Percentiles rank a stretch among this genome's conserved stretches.
phyloP scores from a whole-genome alignment of 2,888 invertebrate species.

The Allygus modestus region DNA sequence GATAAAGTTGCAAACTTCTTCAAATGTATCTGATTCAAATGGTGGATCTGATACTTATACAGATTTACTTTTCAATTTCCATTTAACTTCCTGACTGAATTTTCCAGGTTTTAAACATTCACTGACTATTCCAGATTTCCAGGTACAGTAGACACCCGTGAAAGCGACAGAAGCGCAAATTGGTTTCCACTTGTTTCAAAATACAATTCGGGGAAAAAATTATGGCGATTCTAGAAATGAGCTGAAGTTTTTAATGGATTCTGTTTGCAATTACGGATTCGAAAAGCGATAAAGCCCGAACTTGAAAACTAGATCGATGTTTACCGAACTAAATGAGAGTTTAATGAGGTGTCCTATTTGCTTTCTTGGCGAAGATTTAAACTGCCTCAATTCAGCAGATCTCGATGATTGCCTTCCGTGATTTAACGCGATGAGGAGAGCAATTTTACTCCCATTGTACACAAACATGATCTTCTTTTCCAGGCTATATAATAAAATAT shows the following conservation, averaged over 20 bases:
- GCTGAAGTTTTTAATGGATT: constrained; percentile 21
- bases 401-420: neutral
- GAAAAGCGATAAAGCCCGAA: constrained; percentile 31
- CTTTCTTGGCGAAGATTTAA: constrained; percentile 21
- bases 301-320: constrained; percentile 18
- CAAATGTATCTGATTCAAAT: no score
- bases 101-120: no score
- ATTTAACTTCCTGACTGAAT: no score
- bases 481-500: no score
- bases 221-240: neutral
- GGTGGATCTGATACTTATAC: no score
- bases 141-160: no score
- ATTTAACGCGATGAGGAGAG: neutral
- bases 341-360: constrained; percentile 31
- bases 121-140: no score
- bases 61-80: no score
- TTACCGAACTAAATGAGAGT: constrained; percentile 38
- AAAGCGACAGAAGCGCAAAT: neutral
- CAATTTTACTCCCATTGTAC: no score
- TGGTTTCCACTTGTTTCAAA: neutral
- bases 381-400: neutral
- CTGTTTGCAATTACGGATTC: neutral
- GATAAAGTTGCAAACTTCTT: no score
- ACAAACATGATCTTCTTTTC: no score
- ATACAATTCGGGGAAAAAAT: neutral